These are phyloP conservation scores for Formicarius rufipectus DNA, from an alignment of 2,113 vertebrate genomes.

Conservation along the genomic window DNA sequence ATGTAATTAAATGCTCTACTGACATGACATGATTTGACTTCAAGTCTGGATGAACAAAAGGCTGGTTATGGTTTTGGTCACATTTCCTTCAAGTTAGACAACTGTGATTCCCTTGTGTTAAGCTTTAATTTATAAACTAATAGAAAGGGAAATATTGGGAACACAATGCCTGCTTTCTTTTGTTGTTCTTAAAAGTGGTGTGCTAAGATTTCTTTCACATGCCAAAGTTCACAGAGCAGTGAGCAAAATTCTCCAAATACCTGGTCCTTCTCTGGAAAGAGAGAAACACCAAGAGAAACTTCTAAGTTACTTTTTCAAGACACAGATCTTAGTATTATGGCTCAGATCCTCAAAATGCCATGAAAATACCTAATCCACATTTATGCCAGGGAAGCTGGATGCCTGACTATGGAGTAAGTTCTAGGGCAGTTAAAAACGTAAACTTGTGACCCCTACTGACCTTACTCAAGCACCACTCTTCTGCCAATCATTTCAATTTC, in stretches of 20 bases:
- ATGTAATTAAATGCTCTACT: slow-evolving; percentile 65
- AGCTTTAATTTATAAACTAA: slow-evolving; percentile 41
- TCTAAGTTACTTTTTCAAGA: not conserved
- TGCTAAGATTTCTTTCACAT: not conserved
- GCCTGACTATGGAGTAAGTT: not conserved
- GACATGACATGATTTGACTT: slow-evolving; percentile 66
- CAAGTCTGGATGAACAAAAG: slow-evolving; percentile 45
- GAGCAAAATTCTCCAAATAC: not conserved
- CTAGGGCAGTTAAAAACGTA: not conserved
- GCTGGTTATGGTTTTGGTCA: slow-evolving; percentile 56
- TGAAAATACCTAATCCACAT: not conserved
- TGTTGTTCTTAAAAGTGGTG: not conserved
- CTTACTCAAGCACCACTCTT: not conserved
- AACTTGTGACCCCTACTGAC: not conserved
- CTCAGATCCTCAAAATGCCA: not conserved
- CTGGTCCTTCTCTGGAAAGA: not conserved
- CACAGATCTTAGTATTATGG: not conserved
- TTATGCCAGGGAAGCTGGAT: not conserved
- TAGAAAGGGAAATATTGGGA: slow-evolving; percentile 1
- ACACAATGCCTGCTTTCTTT: not conserved
- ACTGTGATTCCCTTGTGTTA: not conserved
- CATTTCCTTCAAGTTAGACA: slow-evolving; percentile 58
- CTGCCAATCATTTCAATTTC: not conserved
- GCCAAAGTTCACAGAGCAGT: not conserved
- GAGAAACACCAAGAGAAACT: not conserved